Evolutionary conservation across 2,113 vertebrate genomes (phyloP).

Genomic region (Paracanthobrama guichenoti): DNA sequence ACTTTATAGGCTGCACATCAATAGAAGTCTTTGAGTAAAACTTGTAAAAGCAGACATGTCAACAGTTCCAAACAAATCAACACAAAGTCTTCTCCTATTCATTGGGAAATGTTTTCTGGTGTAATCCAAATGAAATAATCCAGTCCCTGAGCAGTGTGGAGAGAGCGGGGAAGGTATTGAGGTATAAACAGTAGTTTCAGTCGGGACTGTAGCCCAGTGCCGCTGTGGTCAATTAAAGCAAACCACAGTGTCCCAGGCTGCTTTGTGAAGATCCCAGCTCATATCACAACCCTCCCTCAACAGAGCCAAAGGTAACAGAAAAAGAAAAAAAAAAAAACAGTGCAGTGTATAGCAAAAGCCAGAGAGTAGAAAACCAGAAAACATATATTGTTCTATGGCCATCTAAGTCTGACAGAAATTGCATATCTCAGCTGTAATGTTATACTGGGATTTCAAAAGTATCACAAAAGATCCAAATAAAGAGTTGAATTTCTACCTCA

Average conservation of each 20-base stretch:
- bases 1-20: not conserved
- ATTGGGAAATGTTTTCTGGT: not conserved
- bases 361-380: not conserved
- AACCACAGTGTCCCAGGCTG: constrained; percentile 26
- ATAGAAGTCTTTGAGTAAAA: constrained; percentile 9
- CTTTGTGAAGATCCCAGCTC: not conserved
- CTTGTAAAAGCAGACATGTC: not conserved
- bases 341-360: not conserved
- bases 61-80: not conserved
- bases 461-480: no score
- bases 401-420: not conserved
- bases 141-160: not conserved
- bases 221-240: constrained; percentile 46
- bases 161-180: constrained; percentile 9
- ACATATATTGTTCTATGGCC: not conserved
- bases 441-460: not conserved
- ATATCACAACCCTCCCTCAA: constrained; percentile 8
- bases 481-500: not conserved
- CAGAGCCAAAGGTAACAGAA: not conserved
- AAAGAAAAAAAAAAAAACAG: no score
- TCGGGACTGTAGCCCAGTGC: not conserved
- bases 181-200: constrained; percentile 17
- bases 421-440: not conserved
- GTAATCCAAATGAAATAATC: constrained; percentile 17
- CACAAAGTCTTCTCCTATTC: not conserved